Evolutionary conservation across 2,113 vertebrate species (phyloP).

Genomic region (Syngnathoides biaculeatus): DNA sequence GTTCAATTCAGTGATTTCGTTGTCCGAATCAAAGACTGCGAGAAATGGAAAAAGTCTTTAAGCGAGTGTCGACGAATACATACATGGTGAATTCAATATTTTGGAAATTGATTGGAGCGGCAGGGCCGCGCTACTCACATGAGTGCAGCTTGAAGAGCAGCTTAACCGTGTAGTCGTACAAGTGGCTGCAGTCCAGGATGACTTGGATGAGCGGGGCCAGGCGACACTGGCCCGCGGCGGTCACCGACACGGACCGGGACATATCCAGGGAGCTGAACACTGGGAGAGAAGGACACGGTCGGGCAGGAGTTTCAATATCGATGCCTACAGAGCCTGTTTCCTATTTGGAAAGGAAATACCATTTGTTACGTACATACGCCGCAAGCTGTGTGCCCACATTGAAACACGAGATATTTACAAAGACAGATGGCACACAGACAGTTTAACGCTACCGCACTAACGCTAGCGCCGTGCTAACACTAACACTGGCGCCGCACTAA

Average conservation of each 20-base stretch:
- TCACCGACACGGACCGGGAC: constrained; percentile 94
- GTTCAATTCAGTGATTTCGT: background rate
- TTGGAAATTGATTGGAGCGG: background rate
- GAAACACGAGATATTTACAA: too few species aligned
- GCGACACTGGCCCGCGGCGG: constrained; percentile 91
- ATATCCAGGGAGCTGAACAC: constrained; percentile 96
- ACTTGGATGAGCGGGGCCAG: constrained; percentile 95
- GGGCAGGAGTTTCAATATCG: too few species aligned
- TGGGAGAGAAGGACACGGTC: constrained; percentile 35
- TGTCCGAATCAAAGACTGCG: background rate
- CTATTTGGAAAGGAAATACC: too few species aligned
- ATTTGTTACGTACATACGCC: too few species aligned
- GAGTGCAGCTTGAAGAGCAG: constrained; percentile 98
- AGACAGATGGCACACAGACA: too few species aligned
- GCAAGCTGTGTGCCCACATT: too few species aligned
- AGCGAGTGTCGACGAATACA: background rate
- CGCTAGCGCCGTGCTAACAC: too few species aligned
- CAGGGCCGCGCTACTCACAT: constrained; percentile 79
- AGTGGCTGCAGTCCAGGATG: constrained; percentile 92
- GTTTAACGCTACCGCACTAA: too few species aligned
- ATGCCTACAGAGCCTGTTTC: background rate
- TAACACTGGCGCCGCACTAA: too few species aligned
- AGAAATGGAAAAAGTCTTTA: background rate
- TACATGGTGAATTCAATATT: background rate
- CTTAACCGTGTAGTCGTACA: constrained; percentile 96